Conservation (phyloP, 2,797 vertebrate species). For the Carduelis carduelis region DNA sequence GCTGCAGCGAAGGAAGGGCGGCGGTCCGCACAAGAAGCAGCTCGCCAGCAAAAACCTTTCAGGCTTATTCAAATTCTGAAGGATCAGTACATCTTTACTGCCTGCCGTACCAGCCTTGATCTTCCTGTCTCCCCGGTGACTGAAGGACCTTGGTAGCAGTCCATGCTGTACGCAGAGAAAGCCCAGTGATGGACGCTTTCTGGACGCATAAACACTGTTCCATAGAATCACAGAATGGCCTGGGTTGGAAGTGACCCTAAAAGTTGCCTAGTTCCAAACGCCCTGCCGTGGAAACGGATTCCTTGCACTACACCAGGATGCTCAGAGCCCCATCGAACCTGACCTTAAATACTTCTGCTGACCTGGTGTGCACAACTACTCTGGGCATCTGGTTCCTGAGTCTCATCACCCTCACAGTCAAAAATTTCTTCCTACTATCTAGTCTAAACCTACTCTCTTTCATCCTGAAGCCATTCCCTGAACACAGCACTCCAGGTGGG, state of each 20-base stretch:
- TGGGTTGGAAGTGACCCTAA: not conserved
- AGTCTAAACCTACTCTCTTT: not conserved
- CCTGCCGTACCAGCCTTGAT: not conserved
- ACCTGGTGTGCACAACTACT: not conserved
- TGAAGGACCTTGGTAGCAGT: not conserved
- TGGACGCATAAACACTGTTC: rapidly evolving
- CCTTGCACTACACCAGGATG: not conserved
- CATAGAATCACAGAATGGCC: not conserved
- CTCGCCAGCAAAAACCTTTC: rapidly evolving
- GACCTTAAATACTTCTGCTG: too few relatives aligned
- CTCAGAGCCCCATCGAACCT: not conserved
- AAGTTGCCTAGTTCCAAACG: rapidly evolving
- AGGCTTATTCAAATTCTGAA: not conserved
- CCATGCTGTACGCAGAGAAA: rapidly evolving
- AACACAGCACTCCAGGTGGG: not conserved
- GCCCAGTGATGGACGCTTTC: rapidly evolving
- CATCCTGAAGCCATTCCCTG: not conserved
- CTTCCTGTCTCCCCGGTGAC: not conserved
- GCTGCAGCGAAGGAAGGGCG: rapidly evolving
- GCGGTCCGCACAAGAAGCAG: rapidly evolving
- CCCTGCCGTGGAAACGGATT: not conserved
- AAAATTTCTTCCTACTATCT: not conserved
- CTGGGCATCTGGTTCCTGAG: not conserved
- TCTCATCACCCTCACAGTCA: too few relatives aligned
- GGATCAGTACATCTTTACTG: not conserved